These are phyloP conservation scores for Ryuthela nishihirai DNA, from an alignment of 2,888 invertebrate genomes.

Conservation along the genomic window DNA sequence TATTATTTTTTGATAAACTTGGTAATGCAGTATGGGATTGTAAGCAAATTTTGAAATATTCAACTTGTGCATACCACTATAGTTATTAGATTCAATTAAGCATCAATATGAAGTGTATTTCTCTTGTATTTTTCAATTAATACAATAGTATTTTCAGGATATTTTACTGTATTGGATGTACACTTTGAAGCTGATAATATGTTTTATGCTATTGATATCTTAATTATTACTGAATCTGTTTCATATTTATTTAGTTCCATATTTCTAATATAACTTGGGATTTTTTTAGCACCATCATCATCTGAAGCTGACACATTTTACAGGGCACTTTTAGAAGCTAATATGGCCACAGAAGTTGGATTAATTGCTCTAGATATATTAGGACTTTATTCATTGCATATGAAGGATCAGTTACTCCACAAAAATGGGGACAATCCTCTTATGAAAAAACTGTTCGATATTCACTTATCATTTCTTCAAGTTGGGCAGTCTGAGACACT, in stretches of 20 bases:
- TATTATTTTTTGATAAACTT: too few relatives aligned
- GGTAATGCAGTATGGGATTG: too few relatives aligned
- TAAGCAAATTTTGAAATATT: too few relatives aligned
- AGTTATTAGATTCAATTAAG: too few relatives aligned
- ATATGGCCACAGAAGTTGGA: conserved; percentile 84
- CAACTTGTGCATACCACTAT: too few relatives aligned
- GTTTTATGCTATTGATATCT: too few relatives aligned
- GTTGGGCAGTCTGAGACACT: conserved; percentile 86
- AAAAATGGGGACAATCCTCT: conserved; percentile 67
- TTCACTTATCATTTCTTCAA: conserved; percentile 53
- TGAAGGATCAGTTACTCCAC: conserved; percentile 58
- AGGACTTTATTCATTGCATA: conserved; percentile 76
- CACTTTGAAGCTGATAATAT: too few relatives aligned
- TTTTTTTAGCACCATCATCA: conserved; percentile 45
- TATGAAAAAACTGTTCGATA: conserved; percentile 69
- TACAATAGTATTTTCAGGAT: too few relatives aligned
- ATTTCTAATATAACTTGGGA: background rate
- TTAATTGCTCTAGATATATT: conserved; percentile 81
- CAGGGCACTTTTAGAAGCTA: conserved; percentile 68
- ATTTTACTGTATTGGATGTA: too few relatives aligned
- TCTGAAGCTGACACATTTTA: conserved; percentile 48
- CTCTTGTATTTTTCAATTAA: too few relatives aligned
- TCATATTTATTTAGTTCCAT: background rate
- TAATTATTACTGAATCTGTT: background rate
- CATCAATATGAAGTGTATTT: too few relatives aligned